Base-by-base conservation (phyloP, 2,888 invertebrate species). In the Chelonus formosanus region DNA sequence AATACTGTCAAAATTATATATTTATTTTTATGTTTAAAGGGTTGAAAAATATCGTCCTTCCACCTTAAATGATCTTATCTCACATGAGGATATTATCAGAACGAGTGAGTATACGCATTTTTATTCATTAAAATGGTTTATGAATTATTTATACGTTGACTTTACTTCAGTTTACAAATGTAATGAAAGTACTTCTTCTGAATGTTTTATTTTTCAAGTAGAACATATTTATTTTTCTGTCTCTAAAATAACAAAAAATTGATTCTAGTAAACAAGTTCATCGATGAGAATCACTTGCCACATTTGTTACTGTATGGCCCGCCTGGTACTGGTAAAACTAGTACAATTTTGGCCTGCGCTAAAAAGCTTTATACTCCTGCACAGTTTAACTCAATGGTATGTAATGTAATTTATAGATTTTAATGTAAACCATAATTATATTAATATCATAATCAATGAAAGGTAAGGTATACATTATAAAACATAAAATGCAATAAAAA, bases 41-140 rank as follows among this genome's bases (percentile, higher is more conserved):
- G 97, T 99, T 35, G 99, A 99, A 86, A 99, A 99, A 84, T 99
- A 99, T 85, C 91, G 99, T 32, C 99, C 99, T 4, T 90, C 89
- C 55, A 92, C 90, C 67, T 86, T 99, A 71, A 92, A 94, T 76
- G 98, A 99, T 79, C 88, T 99, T 52, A 96, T 98, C 68, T 98
- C 98, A 0, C 98, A 99, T 80, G 94, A 95, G 84, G 97, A 98
- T 85, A 98, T 99, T 65, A 93, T 99, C 67, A 90, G 90, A 78
- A 99, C 98, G 77, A 95, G 98, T 98, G 88, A 89, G 90, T 85
- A 65, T 60, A 43, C 31, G 43, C n/a, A 34, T 36, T 35, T 32
- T 43, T 57, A 48, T 54, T 4, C 5, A 4, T 20, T 20, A 53
- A 63, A 43, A 43, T 52, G 53, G 66, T 56, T 35, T 65, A 52